Conservation (phyloP, 2,888 invertebrate genomes). For the Dioctria linearis region DNA sequence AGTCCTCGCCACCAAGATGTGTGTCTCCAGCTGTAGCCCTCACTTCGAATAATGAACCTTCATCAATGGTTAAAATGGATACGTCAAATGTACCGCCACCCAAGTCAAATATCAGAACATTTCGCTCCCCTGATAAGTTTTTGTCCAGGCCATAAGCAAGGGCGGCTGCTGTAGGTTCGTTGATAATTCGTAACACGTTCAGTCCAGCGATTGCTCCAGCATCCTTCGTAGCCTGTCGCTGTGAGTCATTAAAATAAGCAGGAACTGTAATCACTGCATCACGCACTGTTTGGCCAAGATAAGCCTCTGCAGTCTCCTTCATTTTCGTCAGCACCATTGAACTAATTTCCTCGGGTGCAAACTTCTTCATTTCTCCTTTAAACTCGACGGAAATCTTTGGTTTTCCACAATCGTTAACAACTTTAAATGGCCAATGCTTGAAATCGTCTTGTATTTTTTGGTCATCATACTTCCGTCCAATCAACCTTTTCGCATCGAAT, state of each 20-base stretch:
- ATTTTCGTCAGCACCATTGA: slow-evolving; percentile 95
- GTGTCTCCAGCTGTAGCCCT: slow-evolving; percentile 96
- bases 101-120: slow-evolving; percentile 78
- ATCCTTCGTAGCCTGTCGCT: slow-evolving; percentile 92
- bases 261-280: slow-evolving; percentile 94
- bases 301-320: slow-evolving; percentile 94
- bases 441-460: slow-evolving; percentile 92
- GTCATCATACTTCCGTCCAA: slow-evolving; percentile 92
- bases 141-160: slow-evolving; percentile 93
- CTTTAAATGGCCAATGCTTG: slow-evolving; percentile 95
- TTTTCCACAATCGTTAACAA: slow-evolving; percentile 83
- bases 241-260: slow-evolving; percentile 91
- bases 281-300: slow-evolving; percentile 85
- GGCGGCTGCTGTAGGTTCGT: slow-evolving; percentile 88
- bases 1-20: slow-evolving; percentile 94
- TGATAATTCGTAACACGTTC: slow-evolving; percentile 74
- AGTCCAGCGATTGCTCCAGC: slow-evolving; percentile 90
- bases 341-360: slow-evolving; percentile 93
- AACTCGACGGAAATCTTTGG: slow-evolving; percentile 88
- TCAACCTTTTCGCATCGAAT: slow-evolving; percentile 90
- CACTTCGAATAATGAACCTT: slow-evolving; percentile 90
- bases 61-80: slow-evolving; percentile 94
- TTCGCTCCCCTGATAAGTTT: slow-evolving; percentile 84
- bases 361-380: slow-evolving; percentile 90
- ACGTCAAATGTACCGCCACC: slow-evolving; percentile 95